Evolutionary conservation across 2,797 vertebrate species (phyloP).

Genomic region (Gobionotothen gibberifrons): DNA sequence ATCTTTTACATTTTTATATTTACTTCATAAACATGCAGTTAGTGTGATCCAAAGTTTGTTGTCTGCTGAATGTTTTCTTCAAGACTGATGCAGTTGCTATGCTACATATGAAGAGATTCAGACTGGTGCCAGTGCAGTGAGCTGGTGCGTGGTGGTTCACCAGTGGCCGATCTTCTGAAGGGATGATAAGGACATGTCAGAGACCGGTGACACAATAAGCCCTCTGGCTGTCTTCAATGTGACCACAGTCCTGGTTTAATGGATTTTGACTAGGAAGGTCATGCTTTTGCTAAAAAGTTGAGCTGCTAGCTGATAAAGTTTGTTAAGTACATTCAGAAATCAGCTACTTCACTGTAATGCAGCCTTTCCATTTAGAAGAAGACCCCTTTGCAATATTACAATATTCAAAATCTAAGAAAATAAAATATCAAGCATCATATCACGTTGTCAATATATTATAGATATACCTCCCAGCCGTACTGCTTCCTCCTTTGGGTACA

Average conservation of each 20-base stretch:
- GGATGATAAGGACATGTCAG: constrained; percentile 19
- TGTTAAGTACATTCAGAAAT: not conserved
- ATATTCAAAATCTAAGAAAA: too few relatives aligned
- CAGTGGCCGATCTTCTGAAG: constrained; percentile 18
- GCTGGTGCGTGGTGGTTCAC: constrained; percentile 29
- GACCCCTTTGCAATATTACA: too few relatives aligned
- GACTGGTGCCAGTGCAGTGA: constrained; percentile 30
- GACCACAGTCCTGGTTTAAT: constrained; percentile 6
- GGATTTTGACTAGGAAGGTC: not conserved
- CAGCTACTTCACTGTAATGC: too few relatives aligned
- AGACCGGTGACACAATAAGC: constrained; percentile 9
- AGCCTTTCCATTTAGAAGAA: too few relatives aligned
- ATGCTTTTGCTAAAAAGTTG: constrained; percentile 1
- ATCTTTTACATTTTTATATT: constrained; percentile 1
- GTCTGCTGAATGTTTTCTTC: constrained; percentile 26
- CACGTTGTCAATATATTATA: too few relatives aligned
- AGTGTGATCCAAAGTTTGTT: constrained; percentile 7
- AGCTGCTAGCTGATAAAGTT: not conserved
- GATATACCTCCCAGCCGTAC: not conserved
- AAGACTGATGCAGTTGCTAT: constrained; percentile 56
- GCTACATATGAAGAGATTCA: constrained; percentile 28
- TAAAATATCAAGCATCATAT: too few relatives aligned
- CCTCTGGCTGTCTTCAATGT: constrained; percentile 32
- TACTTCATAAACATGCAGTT: constrained; percentile 2
- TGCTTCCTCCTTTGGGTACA: not conserved